Conservation (phyloP, 2,797 vertebrate species). For the Sebastes vulpes region DNA sequence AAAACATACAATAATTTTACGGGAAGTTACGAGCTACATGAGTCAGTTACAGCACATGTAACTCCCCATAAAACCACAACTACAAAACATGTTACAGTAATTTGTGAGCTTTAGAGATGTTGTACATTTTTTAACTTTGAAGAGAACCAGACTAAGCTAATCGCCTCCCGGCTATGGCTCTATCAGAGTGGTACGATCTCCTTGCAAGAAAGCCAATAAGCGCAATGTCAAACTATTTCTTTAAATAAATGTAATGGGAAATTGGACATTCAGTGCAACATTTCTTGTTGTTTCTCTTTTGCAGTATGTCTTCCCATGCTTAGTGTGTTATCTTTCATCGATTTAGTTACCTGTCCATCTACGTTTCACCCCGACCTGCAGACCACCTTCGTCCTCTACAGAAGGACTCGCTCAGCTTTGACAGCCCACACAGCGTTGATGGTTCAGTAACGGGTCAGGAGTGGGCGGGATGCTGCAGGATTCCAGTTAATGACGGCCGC, state of each 20-base stretch:
- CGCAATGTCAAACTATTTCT: not conserved
- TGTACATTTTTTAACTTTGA: not conserved
- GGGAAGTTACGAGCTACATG: too few relatives aligned
- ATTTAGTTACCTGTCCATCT: not conserved
- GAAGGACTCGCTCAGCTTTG: slow-evolving; percentile 7
- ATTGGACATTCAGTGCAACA: not conserved
- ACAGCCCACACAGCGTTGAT: slow-evolving; percentile 31
- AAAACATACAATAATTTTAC: not conserved
- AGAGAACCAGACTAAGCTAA: not conserved
- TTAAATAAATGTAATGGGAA: not conserved
- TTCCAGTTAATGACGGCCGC: slow-evolving; percentile 34
- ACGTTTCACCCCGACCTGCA: slow-evolving; percentile 1
- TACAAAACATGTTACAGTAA: not conserved
- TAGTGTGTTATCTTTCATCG: not conserved
- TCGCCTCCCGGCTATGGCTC: not conserved
- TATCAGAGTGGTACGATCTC: not conserved
- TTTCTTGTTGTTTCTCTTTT: not conserved
- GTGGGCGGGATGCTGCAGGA: slow-evolving; percentile 38
- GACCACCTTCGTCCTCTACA: not conserved
- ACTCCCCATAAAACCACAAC: not conserved
- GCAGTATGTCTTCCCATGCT: slow-evolving; percentile 4
- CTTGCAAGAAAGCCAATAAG: not conserved
- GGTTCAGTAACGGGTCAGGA: slow-evolving; percentile 40
- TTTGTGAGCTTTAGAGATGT: not conserved
- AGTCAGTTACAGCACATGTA: too few relatives aligned